A percentile compares a stretch with the other conserved stretches of the same genome.
Conservation (phyloP, 2,888 invertebrate genomes). For the Netelia virgata region DNA sequence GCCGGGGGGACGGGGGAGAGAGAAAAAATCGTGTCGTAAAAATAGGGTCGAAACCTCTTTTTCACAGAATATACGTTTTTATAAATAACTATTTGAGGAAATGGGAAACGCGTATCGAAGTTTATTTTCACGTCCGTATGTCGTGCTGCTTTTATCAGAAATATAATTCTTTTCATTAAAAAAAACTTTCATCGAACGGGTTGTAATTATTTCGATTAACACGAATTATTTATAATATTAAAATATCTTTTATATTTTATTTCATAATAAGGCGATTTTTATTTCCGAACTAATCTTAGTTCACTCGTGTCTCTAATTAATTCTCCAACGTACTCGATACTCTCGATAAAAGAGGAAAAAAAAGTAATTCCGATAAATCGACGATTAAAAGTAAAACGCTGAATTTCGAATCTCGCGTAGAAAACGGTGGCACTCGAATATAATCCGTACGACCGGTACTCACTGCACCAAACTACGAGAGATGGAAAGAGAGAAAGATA, state of each 20-base stretch:
- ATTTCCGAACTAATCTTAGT: too few relatives aligned
- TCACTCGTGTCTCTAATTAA: too few relatives aligned
- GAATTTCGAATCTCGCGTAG: slow-evolving; percentile 7
- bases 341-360: too few relatives aligned
- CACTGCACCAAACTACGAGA: neutral
- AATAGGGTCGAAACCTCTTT: slow-evolving; percentile 7
- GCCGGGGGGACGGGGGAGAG: slow-evolving; percentile 24
- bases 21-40: slow-evolving; percentile 10
- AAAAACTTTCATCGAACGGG: too few relatives aligned
- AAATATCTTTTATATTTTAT: neutral
- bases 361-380: neutral
- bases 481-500: slow-evolving; percentile 1
- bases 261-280: neutral
- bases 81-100: neutral
- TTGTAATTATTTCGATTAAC: too few relatives aligned
- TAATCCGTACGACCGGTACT: neutral
- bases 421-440: slow-evolving; percentile 15
- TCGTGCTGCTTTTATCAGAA: too few relatives aligned
- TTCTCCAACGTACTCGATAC: too few relatives aligned
- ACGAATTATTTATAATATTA: neutral
- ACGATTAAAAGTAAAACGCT: slow-evolving; percentile 9
- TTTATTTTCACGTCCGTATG: neutral
- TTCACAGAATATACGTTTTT: slow-evolving; percentile 21
- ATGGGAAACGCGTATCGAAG: neutral
- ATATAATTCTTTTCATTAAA: too few relatives aligned